Base-by-base conservation (phyloP, 2,113 vertebrate species). In the Megatriorchis doriae region DNA sequence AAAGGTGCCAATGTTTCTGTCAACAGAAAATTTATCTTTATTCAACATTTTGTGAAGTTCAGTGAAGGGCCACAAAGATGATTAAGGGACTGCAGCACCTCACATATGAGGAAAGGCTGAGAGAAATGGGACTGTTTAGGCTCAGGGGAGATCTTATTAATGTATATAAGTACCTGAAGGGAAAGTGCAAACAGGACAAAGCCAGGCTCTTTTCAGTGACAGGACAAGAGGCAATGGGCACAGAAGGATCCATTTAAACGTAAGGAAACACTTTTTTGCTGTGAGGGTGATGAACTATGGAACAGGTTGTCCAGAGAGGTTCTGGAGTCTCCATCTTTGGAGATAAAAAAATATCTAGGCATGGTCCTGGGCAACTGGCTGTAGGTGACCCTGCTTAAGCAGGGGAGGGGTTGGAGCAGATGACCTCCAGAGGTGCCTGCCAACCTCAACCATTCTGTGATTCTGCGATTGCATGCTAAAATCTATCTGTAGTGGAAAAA, bases 321-420 rank as follows among this genome's bases (percentile, higher is more conserved):
- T 71, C 9, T 45, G 23, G 42, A 53, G 3, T 40, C 17, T 75
- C 19, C 34, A 47, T 47, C 40, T 9, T 21, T 74, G 65, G 29
- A 88, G 26, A 61, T 68, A 20, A 6, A 32, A 65, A 40, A 36
- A 0, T 5, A 40, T 40, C 10, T 31, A 40, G 43, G 43, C 10
- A 17, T 10, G 3, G 27, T 75, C 27, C n/a, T 75, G 47, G 16
- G 13, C n/a, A 80, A 43, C 2, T 7, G 4, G 8, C 11, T 85
- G 14, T 40, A 34, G 59, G 25, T 61, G 45, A 31, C 7, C 3
- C 32, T 70, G 32, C n/a, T 80, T 61, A n/a, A 72, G 21, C 7
- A 16, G 11, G 5, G 4, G 1, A 0, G 2, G 1, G 0, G 0
- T 23, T 74, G 40, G 66, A 61, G 0, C 27, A 52, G 2, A 50